Conservation (phyloP, 2,113 vertebrate species). For the Pyrgilauda ruficollis region DNA sequence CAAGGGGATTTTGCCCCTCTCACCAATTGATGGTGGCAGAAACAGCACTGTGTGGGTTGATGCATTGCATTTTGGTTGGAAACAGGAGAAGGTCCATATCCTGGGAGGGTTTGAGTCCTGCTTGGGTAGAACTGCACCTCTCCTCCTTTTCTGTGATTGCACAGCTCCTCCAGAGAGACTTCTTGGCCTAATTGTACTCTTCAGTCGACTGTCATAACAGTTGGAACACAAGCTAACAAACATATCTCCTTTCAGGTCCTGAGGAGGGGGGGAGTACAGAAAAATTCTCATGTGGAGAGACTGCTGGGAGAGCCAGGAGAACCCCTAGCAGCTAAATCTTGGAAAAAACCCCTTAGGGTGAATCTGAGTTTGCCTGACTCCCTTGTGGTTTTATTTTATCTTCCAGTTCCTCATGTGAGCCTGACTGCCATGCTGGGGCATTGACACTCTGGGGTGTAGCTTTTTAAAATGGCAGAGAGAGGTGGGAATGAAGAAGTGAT, state of each 20-base stretch:
- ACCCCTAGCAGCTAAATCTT: background rate
- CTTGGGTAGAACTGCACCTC: background rate
- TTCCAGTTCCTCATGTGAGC: constrained; percentile 31
- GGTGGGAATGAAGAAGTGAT: constrained; percentile 84
- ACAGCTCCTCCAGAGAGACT: background rate
- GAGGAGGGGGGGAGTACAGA: background rate
- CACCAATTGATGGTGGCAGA: background rate
- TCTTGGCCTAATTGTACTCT: background rate
- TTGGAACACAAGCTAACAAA: background rate
- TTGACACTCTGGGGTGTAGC: constrained; percentile 31
- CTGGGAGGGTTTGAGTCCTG: background rate
- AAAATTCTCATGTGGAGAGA: background rate
- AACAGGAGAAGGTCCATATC: background rate
- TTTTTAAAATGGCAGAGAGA: constrained; percentile 85
- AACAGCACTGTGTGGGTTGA: background rate
- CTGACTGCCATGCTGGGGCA: constrained; percentile 44
- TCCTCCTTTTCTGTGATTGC: background rate
- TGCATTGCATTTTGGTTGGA: background rate
- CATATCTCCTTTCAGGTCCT: background rate
- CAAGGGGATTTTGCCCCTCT: background rate
- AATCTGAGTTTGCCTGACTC: background rate
- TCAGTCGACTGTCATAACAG: rapidly evolving
- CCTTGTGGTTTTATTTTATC: background rate
- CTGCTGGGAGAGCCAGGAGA: background rate
- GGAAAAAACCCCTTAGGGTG: background rate